Conservation (phyloP, 2,888 invertebrate genomes). For the Parasteatoda lunata region DNA sequence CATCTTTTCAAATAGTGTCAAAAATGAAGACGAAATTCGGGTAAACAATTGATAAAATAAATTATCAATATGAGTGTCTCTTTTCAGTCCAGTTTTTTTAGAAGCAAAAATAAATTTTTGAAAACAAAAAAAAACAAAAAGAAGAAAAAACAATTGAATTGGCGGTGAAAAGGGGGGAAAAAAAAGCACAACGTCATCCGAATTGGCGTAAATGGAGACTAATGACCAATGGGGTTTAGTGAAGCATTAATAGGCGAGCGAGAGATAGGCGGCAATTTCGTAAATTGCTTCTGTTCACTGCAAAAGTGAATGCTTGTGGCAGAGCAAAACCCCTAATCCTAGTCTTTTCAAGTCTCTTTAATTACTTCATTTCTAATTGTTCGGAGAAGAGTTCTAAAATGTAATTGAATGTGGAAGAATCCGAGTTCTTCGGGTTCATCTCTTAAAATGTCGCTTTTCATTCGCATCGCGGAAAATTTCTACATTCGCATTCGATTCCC, state of each 20-base stretch:
- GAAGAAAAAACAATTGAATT: not conserved
- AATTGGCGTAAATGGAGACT: not conserved
- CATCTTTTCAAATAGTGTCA: too few species aligned
- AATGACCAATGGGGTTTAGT: conserved; percentile 14
- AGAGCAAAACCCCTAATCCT: conserved; percentile 30
- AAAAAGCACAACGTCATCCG: not conserved
- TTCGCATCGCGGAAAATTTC: conserved; percentile 20
- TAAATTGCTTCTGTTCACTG: conserved; percentile 61
- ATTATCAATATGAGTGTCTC: too few species aligned
- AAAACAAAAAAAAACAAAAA: not conserved
- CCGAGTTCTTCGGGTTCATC: conserved; percentile 30
- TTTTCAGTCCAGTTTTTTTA: too few species aligned
- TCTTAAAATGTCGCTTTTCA: conserved; percentile 16
- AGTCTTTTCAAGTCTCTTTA: conserved; percentile 41
- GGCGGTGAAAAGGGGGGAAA: not conserved
- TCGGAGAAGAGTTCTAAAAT: conserved; percentile 28
- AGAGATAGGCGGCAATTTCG: conserved; percentile 36
- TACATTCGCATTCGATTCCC: conserved; percentile 10
- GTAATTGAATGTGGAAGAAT: conserved; percentile 45
- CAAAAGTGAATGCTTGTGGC: conserved; percentile 45
- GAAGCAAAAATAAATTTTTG: not conserved
- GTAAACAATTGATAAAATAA: too few species aligned
- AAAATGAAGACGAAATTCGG: too few species aligned
- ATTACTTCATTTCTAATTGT: conserved; percentile 61
- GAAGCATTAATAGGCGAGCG: conserved; percentile 38